Percentiles rank a stretch among this genome's conserved stretches.
These are phyloP conservation scores for Eilema depressum DNA, from an alignment of 2,888 invertebrate species.

Conservation along the genomic window DNA sequence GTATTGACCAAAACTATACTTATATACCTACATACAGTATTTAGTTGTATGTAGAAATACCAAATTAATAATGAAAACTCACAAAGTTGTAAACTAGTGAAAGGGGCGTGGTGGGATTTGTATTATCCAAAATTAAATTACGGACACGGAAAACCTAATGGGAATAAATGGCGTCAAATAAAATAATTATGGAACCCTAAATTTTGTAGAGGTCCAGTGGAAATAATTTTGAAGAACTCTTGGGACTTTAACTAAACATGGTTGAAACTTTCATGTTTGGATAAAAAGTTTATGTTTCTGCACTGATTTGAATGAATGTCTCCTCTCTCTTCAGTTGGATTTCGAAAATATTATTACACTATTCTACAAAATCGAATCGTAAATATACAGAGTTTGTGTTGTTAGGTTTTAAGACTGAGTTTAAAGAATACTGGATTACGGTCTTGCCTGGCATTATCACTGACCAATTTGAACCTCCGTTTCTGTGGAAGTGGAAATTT, in stretches of 20 bases:
- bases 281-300: neutral
- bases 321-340: no score
- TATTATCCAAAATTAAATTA: neutral
- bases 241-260: neutral
- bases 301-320: neutral
- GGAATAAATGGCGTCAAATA: constrained; percentile 2
- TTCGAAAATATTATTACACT: no score
- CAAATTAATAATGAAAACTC: neutral
- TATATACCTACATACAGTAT: no score
- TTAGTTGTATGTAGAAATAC: neutral
- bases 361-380: no score
- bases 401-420: no score
- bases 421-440: no score
- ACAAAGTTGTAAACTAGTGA: neutral
- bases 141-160: neutral
- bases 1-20: no score
- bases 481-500: no score
- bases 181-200: neutral
- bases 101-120: neutral
- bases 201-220: neutral
- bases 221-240: no score
- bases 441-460: no score
- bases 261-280: neutral
- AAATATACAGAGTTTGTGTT: no score
- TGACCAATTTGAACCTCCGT: no score